These are phyloP conservation scores for Acanthosepion esculentum DNA, from an alignment of 2,888 invertebrate genomes.

Conservation along the genomic window DNA sequence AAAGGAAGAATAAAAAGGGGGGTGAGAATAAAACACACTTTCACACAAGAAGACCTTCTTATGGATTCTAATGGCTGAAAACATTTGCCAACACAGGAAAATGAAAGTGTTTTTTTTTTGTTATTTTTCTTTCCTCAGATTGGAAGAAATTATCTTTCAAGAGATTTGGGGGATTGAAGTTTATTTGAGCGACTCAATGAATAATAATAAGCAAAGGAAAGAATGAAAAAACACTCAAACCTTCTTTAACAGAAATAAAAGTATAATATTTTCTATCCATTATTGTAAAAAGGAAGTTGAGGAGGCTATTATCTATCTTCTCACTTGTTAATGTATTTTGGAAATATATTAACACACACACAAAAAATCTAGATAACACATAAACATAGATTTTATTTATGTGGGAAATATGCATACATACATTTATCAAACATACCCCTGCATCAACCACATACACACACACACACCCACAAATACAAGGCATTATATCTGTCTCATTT, in stretches of 20 bases:
- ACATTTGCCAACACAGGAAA: neutral
- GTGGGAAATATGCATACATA: neutral
- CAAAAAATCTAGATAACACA: neutral
- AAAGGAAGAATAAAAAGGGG: too few species aligned
- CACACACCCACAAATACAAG: too few species aligned
- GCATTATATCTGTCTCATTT: too few species aligned
- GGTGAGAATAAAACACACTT: neutral
- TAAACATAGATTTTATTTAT: neutral
- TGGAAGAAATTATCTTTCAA: constrained; percentile 4
- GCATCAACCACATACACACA: too few species aligned
- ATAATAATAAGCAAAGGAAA: constrained; percentile 33
- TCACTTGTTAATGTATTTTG: constrained; percentile 9
- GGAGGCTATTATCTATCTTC: neutral
- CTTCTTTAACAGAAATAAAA: neutral
- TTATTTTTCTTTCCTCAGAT: neutral
- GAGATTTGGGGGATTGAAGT: neutral
- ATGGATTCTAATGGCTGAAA: constrained; percentile 15
- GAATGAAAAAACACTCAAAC: neutral
- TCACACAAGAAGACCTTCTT: neutral
- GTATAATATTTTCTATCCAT: constrained; percentile 11
- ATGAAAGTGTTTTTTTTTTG: neutral
- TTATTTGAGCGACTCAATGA: neutral
- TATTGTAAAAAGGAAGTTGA: neutral
- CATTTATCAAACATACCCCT: neutral
- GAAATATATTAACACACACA: neutral